Evolutionary conservation across 2,888 invertebrate species (phyloP).

Genomic region (Morpho achilles): DNA sequence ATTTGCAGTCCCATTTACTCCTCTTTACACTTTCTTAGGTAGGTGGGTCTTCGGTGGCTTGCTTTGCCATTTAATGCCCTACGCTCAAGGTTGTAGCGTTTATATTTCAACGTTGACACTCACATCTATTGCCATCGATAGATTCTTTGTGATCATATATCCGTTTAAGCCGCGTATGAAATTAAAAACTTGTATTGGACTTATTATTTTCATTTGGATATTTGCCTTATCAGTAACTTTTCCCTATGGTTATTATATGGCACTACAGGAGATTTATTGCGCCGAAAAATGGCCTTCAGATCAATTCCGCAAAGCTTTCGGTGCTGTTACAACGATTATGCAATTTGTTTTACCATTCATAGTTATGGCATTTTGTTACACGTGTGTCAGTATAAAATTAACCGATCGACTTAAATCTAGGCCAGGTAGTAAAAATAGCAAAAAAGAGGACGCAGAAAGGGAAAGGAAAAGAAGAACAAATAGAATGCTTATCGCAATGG

Average conservation of each 20-base stretch:
- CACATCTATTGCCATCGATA: slow-evolving; percentile 94
- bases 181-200: slow-evolving; percentile 84
- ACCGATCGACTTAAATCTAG: slow-evolving; percentile 85
- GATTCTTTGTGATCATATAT: slow-evolving; percentile 94
- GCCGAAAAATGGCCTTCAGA: slow-evolving; percentile 90
- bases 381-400: slow-evolving; percentile 87
- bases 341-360: slow-evolving; percentile 93
- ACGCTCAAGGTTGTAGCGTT: slow-evolving; percentile 91
- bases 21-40: slow-evolving; percentile 89
- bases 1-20: slow-evolving; percentile 94
- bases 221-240: slow-evolving; percentile 88
- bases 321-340: slow-evolving; percentile 87
- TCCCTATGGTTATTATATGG: slow-evolving; percentile 91
- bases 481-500: slow-evolving; percentile 95
- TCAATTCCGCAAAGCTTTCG: slow-evolving; percentile 84
- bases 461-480: slow-evolving; percentile 90
- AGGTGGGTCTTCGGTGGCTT: slow-evolving; percentile 91
- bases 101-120: slow-evolving; percentile 94
- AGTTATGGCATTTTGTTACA: slow-evolving; percentile 92
- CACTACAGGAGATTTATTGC: slow-evolving; percentile 78
- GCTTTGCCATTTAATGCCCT: slow-evolving; percentile 91
- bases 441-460: slow-evolving; percentile 88
- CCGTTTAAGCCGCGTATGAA: slow-evolving; percentile 92
- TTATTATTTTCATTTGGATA: slow-evolving; percentile 90
- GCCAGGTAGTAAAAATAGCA: slow-evolving; percentile 86